Percentiles rank a stretch among this genome's conserved stretches.
phyloP scores from a whole-genome alignment of 2,113 vertebrate genomes.

The Girardinichthys multiradiatus region DNA sequence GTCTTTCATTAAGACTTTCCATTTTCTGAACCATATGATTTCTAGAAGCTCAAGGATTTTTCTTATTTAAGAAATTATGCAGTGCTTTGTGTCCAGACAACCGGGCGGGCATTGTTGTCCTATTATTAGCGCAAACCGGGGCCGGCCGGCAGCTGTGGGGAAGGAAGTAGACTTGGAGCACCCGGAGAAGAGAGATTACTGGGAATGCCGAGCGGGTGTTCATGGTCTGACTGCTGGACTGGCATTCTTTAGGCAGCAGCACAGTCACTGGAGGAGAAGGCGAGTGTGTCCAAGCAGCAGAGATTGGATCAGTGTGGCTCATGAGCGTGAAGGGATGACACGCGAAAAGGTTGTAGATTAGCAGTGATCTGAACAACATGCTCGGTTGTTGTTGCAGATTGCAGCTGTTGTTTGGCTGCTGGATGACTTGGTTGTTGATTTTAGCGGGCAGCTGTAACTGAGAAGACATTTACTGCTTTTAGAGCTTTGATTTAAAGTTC shows the following conservation, averaged over 20 bases:
- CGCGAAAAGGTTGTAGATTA: conserved; percentile 13
- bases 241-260: conserved; percentile 59
- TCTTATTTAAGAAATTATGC: conserved; percentile 13
- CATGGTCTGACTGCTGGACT: conserved; percentile 52
- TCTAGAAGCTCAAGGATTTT: neutral
- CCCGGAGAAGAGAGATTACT: conserved; percentile 70
- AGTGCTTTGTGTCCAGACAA: conserved; percentile 25
- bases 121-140: conserved; percentile 76
- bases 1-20: neutral
- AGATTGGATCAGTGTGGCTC: conserved; percentile 29
- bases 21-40: neutral
- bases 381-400: conserved; percentile 27
- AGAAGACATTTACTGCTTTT: neutral
- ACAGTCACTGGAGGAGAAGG: conserved; percentile 35
- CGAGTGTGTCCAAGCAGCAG: conserved; percentile 24
- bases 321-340: conserved; percentile 18
- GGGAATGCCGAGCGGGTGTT: conserved; percentile 65
- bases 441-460: neutral
- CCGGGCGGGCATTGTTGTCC: conserved; percentile 76
- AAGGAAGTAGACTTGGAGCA: conserved; percentile 75
- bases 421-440: neutral
- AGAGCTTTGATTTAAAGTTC: neutral
- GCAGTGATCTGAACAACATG: conserved; percentile 12
- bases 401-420: conserved; percentile 5
- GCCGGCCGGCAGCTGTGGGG: conserved; percentile 72